A percentile compares a stretch with the other conserved stretches of the same genome.
These are phyloP conservation scores for Adelphocoris suturalis DNA, from an alignment of 2,888 invertebrate species.

Conservation along the genomic window DNA sequence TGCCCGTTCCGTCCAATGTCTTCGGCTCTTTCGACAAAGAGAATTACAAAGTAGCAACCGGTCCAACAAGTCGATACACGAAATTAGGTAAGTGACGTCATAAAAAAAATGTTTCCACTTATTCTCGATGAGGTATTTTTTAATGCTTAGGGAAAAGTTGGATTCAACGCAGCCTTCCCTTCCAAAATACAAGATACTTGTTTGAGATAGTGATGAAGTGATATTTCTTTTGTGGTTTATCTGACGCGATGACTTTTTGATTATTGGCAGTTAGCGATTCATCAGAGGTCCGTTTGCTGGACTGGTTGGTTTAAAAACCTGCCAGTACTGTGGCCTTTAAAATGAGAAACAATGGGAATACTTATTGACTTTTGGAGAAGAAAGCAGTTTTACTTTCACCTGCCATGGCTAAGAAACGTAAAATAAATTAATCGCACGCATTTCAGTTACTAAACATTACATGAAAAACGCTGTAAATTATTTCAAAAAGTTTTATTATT, in stretches of 20 bases:
- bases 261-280: not conserved
- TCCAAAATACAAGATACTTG: not conserved
- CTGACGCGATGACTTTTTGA: not conserved
- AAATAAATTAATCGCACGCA: no score
- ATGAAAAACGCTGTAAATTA: no score
- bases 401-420: no score
- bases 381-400: no score
- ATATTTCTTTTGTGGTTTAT: not conserved
- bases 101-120: not conserved
- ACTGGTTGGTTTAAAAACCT: not conserved
- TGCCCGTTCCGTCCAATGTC: not conserved
- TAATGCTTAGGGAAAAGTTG: no score
- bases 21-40: not conserved
- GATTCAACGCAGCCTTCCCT: no score
- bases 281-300: not conserved
- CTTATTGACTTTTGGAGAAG: not conserved
- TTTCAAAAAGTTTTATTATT: no score
- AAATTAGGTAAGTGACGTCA: not conserved
- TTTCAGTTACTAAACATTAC: no score
- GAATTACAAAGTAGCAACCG: not conserved
- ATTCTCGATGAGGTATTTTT: not conserved
- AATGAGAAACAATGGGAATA: not conserved
- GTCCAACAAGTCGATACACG: slow-evolving; percentile 23
- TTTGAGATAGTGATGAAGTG: not conserved
- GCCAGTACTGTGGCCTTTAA: slow-evolving; percentile 19